These are phyloP conservation scores for Drosophila peninsularis DNA, from an alignment of 2,888 invertebrate genomes.

Conservation along the genomic window DNA sequence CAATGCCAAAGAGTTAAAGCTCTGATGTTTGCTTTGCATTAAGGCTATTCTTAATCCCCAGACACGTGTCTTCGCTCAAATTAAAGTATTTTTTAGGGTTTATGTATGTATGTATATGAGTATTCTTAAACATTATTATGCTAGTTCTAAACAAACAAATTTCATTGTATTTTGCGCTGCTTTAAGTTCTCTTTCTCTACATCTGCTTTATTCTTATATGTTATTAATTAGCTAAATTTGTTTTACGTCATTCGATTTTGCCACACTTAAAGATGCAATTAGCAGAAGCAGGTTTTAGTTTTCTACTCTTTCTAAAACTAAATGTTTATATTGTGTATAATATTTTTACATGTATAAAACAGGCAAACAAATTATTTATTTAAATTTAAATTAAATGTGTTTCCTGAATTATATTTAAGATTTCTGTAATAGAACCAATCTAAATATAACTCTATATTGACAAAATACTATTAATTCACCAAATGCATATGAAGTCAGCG, in stretches of 20 bases:
- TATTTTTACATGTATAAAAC: too few species aligned
- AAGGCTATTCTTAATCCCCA: constrained; percentile 25
- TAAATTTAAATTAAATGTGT: too few species aligned
- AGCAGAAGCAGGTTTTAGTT: constrained; percentile 11
- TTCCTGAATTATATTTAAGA: too few species aligned
- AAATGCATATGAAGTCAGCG: too few species aligned
- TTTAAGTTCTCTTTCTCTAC: background rate
- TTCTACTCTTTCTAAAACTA: too few species aligned
- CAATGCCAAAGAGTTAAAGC: constrained; percentile 28
- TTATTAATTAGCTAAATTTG: constrained; percentile 6
- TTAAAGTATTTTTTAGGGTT: background rate
- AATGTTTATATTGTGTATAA: too few species aligned
- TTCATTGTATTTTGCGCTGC: background rate
- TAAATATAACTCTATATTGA: background rate
- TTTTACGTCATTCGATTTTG: constrained; percentile 27
- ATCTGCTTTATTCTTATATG: background rate
- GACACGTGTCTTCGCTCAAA: constrained; percentile 30
- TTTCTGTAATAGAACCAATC: too few species aligned
- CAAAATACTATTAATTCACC: background rate
- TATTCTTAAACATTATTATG: background rate
- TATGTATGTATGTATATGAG: background rate
- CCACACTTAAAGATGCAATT: background rate
- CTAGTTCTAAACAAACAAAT: background rate
- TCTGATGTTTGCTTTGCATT: constrained; percentile 41
- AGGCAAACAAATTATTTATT: background rate